Conservation (phyloP, 2,888 invertebrate species). For the Papilio demoleus region DNA sequence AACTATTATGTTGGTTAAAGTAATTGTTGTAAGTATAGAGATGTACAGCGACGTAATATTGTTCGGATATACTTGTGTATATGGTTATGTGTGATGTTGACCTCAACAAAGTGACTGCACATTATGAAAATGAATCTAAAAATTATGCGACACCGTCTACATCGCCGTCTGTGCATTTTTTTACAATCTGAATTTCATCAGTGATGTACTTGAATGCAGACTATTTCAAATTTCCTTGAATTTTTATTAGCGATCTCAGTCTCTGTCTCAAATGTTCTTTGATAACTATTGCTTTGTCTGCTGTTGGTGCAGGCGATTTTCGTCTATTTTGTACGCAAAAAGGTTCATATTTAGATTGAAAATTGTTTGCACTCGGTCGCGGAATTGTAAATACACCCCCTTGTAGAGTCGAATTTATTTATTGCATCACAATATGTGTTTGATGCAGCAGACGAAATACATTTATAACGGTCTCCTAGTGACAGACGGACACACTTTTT, state of each 20-base stretch:
- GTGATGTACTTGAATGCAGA: slow-evolving; percentile 79
- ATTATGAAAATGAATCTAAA: slow-evolving; percentile 81
- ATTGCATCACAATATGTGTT: slow-evolving; percentile 79
- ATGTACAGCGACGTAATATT: slow-evolving; percentile 40
- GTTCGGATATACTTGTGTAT: slow-evolving; percentile 44
- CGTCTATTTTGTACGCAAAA: slow-evolving; percentile 32
- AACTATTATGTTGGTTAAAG: neutral
- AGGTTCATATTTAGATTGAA: slow-evolving; percentile 31
- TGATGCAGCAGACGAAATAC: slow-evolving; percentile 78
- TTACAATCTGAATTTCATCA: slow-evolving; percentile 75
- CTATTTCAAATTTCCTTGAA: slow-evolving; percentile 81
- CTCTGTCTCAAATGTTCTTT: slow-evolving; percentile 60
- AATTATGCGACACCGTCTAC: slow-evolving; percentile 74
- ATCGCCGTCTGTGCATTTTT: slow-evolving; percentile 77
- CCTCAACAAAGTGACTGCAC: slow-evolving; percentile 75
- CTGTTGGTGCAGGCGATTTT: slow-evolving; percentile 51
- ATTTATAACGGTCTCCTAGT: slow-evolving; percentile 59
- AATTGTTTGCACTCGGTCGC: slow-evolving; percentile 27
- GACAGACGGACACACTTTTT: slow-evolving; percentile 56
- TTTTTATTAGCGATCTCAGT: slow-evolving; percentile 73
- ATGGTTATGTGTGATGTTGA: slow-evolving; percentile 58
- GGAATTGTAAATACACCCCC: slow-evolving; percentile 61
- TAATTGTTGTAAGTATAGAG: slow-evolving; percentile 17
- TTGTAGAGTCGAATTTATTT: slow-evolving; percentile 67
- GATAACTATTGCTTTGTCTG: slow-evolving; percentile 42